Percentiles rank a stretch among this genome's conserved stretches.
Evolutionary conservation across 2,797 vertebrate species (phyloP).

Genomic region (Enteromius mattozi): DNA sequence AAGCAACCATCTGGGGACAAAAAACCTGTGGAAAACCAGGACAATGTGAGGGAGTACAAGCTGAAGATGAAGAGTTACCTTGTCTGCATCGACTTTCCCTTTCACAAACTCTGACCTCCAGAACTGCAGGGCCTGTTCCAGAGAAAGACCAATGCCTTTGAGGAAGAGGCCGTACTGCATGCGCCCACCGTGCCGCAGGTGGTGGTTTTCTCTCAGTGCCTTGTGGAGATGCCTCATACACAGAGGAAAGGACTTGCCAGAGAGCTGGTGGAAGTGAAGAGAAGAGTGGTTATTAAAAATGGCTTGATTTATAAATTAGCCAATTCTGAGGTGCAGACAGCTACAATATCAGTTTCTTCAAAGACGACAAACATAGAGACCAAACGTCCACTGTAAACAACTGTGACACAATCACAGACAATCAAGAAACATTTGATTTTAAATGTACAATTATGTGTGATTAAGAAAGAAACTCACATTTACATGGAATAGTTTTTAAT

Average conservation of each 20-base stretch:
- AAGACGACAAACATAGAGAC: background rate
- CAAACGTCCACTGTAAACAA: background rate
- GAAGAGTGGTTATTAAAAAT: background rate
- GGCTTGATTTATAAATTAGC: background rate
- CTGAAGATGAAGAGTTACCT: constrained; percentile 78
- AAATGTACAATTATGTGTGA: constrained; percentile 6
- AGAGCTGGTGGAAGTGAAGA: constrained; percentile 77
- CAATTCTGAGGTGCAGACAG: background rate
- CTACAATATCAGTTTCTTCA: background rate
- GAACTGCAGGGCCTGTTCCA: constrained; percentile 95
- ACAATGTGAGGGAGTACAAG: background rate
- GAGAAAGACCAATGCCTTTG: constrained; percentile 92
- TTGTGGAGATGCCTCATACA: constrained; percentile 96
- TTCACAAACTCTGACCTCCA: constrained; percentile 93
- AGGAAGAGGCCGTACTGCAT: constrained; percentile 98
- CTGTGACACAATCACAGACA: background rate
- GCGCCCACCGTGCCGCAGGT: constrained; percentile 93
- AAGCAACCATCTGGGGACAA: background rate
- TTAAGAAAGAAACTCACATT: background rate
- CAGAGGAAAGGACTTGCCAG: constrained; percentile 89
- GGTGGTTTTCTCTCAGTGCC: constrained; percentile 89
- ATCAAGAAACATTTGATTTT: background rate
- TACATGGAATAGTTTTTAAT: background rate
- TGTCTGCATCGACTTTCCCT: constrained; percentile 94
- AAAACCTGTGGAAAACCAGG: constrained; percentile 11